Evolutionary conservation across 2,113 vertebrate species (phyloP).

Genomic region (Polyodon spathula): DNA sequence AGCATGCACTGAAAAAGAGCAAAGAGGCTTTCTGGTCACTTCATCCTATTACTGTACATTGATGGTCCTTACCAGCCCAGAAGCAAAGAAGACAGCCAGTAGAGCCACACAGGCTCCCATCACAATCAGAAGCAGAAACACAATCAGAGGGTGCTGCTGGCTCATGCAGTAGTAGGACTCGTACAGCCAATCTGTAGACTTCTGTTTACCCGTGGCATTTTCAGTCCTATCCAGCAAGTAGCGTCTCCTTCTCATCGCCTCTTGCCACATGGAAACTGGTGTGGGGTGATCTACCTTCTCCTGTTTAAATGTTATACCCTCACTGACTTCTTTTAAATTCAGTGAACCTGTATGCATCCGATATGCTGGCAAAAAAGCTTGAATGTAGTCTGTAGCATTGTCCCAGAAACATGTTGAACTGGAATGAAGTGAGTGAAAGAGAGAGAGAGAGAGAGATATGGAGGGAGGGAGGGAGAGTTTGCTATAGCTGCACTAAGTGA

Average conservation of each 20-base stretch:
- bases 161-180: constrained; percentile 97
- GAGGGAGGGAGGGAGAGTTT: constrained; percentile 11
- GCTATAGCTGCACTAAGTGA: constrained; percentile 13
- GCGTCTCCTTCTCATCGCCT: constrained; percentile 73
- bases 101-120: constrained; percentile 92
- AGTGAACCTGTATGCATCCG: constrained; percentile 21
- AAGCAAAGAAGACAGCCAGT: constrained; percentile 91
- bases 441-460: no score
- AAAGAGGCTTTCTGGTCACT: constrained; percentile 2
- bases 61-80: constrained; percentile 78
- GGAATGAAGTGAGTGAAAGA: constrained; percentile 13
- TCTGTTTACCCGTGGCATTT: constrained; percentile 49
- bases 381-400: constrained; percentile 31
- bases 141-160: constrained; percentile 96
- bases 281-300: constrained; percentile 17
- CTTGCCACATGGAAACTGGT: constrained; percentile 65
- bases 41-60: constrained; percentile 3
- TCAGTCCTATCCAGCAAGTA: constrained; percentile 66
- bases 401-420: constrained; percentile 40
- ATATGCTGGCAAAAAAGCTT: constrained; percentile 28
- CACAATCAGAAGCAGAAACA: constrained; percentile 93
- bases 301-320: constrained; percentile 19
- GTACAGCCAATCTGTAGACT: constrained; percentile 88
- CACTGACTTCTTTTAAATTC: constrained; percentile 26
- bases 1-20: constrained; percentile 8